phyloP scores from a whole-genome alignment of 2,797 vertebrate species.

The Champsocephalus gunnari region DNA sequence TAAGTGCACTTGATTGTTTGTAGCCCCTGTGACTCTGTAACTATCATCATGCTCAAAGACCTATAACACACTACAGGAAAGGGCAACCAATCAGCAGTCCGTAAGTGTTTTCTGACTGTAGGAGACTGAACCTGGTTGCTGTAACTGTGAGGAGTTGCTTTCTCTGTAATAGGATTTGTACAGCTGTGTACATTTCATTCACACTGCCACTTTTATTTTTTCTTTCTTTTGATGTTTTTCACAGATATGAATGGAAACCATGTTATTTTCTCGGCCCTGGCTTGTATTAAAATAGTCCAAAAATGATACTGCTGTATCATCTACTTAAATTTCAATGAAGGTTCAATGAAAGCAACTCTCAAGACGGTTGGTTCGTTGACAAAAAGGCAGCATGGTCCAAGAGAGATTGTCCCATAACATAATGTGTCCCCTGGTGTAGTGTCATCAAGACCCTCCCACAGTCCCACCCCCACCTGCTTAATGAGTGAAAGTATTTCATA shows the following conservation, averaged over 20 bases:
- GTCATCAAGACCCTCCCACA: neutral
- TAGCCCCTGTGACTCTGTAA: too few species aligned
- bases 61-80: too few species aligned
- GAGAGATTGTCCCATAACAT: neutral
- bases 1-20: neutral
- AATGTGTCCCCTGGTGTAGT: neutral
- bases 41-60: too few species aligned
- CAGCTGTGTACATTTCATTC: neutral
- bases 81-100: neutral
- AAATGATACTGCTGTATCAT: neutral
- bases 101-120: neutral
- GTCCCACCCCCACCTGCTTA: neutral
- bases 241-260: neutral
- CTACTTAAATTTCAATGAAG: neutral
- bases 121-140: neutral
- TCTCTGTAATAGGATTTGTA: neutral
- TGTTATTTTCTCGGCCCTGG: neutral
- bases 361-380: neutral
- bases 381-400: neutral
- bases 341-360: neutral
- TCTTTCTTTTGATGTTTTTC: neutral
- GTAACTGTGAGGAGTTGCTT: neutral
- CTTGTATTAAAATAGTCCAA: neutral
- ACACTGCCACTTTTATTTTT: neutral
- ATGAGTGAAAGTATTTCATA: neutral